Percentiles rank a stretch among this genome's conserved stretches.
Evolutionary conservation across 2,888 invertebrate genomes (phyloP).

Genomic region (Volucella inflata): DNA sequence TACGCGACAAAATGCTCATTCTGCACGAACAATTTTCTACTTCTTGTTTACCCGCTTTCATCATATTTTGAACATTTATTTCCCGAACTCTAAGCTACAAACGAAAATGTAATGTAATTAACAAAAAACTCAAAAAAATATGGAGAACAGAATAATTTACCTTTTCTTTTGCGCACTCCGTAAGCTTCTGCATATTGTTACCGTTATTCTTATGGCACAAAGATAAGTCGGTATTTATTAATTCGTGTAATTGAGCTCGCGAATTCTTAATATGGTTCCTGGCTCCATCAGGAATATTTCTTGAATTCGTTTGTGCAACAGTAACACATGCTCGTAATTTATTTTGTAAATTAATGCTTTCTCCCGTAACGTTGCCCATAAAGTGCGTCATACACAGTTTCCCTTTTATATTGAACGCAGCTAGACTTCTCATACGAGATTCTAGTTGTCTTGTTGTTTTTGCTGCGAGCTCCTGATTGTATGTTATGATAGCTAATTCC

Average conservation of each 20-base stretch:
- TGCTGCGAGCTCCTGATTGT: constrained; percentile 49
- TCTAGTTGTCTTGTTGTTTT: constrained; percentile 52
- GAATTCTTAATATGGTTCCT: constrained; percentile 43
- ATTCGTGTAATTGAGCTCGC: constrained; percentile 32
- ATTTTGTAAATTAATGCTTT: constrained; percentile 45
- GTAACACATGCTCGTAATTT: constrained; percentile 57
- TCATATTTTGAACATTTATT: constrained; percentile 43
- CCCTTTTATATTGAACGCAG: constrained; percentile 42
- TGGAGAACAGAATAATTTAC: neutral
- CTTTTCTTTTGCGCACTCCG: constrained; percentile 55
- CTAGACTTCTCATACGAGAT: constrained; percentile 54
- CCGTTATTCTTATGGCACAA: constrained; percentile 53
- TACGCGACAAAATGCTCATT: constrained; percentile 31
- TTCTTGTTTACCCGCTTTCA: constrained; percentile 43
- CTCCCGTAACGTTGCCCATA: constrained; percentile 55
- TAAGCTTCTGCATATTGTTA: constrained; percentile 44
- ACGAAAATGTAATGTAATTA: neutral
- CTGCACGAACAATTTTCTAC: constrained; percentile 41
- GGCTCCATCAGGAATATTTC: constrained; percentile 32
- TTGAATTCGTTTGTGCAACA: constrained; percentile 26
- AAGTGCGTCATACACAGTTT: constrained; percentile 62
- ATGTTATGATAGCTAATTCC: constrained; percentile 33
- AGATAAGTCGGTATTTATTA: constrained; percentile 37
- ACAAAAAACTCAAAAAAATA: neutral
- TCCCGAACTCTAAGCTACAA: constrained; percentile 59